A percentile compares a stretch with the other conserved stretches of the same genome.
Evolutionary conservation across 2,113 vertebrate genomes (phyloP).

Genomic region (Catharus bicknelli): DNA sequence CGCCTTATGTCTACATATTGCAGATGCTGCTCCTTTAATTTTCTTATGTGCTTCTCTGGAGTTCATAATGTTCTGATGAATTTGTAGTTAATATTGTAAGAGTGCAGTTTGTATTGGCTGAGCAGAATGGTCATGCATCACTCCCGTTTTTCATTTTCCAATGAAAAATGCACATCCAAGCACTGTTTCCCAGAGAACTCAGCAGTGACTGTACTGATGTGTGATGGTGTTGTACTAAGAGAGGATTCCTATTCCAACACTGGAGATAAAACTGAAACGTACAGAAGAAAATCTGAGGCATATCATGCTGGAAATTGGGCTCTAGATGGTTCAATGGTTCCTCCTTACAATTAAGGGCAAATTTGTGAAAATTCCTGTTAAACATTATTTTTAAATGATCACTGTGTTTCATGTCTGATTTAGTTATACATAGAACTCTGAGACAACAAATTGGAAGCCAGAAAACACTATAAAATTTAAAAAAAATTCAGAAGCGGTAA

Average conservation of each 20-base stretch:
- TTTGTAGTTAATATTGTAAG: background rate
- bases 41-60: background rate
- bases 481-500: background rate
- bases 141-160: background rate
- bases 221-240: background rate
- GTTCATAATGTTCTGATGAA: background rate
- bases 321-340: background rate
- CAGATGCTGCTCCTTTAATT: background rate
- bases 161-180: background rate
- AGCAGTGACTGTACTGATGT: background rate
- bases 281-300: background rate
- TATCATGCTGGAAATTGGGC: background rate
- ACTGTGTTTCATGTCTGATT: background rate
- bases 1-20: background rate
- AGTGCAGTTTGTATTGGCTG: background rate
- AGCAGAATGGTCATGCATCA: background rate
- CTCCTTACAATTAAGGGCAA: background rate
- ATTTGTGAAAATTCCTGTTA: background rate
- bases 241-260: background rate
- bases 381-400: background rate
- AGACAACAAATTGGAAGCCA: background rate
- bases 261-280: background rate
- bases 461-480: background rate
- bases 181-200: background rate
- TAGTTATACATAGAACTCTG: background rate